phyloP scores from a whole-genome alignment of 2,113 vertebrate genomes.

The Geococcyx californianus region DNA sequence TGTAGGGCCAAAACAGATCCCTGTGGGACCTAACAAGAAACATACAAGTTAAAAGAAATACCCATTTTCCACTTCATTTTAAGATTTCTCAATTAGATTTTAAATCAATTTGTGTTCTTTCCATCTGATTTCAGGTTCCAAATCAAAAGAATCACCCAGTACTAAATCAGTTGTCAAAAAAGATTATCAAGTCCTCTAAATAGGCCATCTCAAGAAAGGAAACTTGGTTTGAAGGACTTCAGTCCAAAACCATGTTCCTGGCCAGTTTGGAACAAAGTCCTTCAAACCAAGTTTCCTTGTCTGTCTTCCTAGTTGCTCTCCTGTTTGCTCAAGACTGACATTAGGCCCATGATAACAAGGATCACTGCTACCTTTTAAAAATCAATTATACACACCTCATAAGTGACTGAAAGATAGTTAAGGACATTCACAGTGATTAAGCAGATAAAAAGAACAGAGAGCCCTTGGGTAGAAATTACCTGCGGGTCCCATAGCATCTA shows the following conservation, averaged over 20 bases:
- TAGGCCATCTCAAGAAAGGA: background rate
- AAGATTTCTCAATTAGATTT: background rate
- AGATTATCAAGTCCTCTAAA: background rate
- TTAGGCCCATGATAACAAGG: background rate
- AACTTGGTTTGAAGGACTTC: background rate
- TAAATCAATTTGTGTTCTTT: background rate
- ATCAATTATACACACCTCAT: background rate
- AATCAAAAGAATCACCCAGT: background rate
- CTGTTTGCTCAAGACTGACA: background rate
- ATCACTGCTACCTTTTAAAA: background rate
- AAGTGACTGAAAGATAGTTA: too few relatives aligned
- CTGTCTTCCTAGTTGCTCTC: background rate
- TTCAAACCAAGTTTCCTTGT: too few relatives aligned
- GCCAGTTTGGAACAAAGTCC: too few relatives aligned
- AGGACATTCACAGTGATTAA: background rate
- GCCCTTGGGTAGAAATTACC: background rate
- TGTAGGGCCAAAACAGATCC: background rate
- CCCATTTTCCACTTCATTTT: background rate
- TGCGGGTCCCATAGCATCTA: background rate
- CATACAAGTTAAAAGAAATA: background rate
- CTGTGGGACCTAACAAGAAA: background rate
- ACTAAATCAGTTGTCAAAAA: background rate
- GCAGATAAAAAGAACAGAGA: background rate
- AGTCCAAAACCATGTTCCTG: background rate
- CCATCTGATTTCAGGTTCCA: background rate